A percentile compares a stretch with the other conserved stretches of the same genome.
phyloP scores from a whole-genome alignment of 2,888 invertebrate genomes.

The Artemia sinica region DNA sequence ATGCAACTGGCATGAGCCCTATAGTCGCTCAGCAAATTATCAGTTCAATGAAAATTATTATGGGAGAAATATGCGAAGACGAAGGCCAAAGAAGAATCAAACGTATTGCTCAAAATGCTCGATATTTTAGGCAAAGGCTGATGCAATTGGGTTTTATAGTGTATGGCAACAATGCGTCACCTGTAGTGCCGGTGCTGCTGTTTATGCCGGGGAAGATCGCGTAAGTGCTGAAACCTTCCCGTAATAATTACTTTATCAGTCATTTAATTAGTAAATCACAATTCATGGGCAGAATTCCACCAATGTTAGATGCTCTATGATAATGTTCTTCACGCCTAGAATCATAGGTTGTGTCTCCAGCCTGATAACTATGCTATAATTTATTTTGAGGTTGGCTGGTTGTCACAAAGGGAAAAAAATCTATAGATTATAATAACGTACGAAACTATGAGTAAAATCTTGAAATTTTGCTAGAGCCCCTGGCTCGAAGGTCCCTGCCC shows the following conservation, averaged over 20 bases:
- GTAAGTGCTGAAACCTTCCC: conserved; percentile 36
- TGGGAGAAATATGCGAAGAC: conserved; percentile 59
- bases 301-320: background rate
- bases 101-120: conserved; percentile 58
- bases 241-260: background rate
- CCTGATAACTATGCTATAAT: too few species aligned
- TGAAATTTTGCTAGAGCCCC: too few species aligned
- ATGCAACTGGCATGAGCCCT: conserved; percentile 74
- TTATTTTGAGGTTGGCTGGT: too few species aligned
- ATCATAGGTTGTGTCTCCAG: too few species aligned
- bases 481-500: too few species aligned
- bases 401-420: too few species aligned
- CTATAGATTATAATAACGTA: too few species aligned
- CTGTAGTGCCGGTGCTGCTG: conserved; percentile 86
- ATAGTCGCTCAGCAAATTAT: conserved; percentile 79
- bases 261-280: too few species aligned
- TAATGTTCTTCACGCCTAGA: background rate
- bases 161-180: conserved; percentile 82
- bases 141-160: conserved; percentile 76
- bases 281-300: too few species aligned
- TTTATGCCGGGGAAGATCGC: conserved; percentile 89
- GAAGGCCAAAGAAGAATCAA: conserved; percentile 47
- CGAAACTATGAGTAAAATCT: too few species aligned
- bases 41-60: conserved; percentile 66
- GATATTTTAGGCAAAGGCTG: conserved; percentile 57